Evolutionary conservation across 2,888 invertebrate species (phyloP), one percentile per base, ranked within the genome.

Genomic region (Therioaphis trifolii): DNA sequence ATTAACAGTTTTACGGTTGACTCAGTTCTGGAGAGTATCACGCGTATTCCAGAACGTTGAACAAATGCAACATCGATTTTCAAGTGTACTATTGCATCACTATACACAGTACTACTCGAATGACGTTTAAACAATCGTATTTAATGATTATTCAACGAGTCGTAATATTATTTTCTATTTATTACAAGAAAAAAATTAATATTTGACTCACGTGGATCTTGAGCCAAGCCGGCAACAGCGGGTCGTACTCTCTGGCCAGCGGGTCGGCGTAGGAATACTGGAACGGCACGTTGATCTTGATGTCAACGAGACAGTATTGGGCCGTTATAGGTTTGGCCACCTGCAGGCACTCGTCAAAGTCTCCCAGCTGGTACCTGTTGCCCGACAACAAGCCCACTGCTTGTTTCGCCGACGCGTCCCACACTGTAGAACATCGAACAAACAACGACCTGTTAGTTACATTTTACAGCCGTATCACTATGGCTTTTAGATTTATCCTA

Each of bases 351-450:
- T 94, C 93, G 87, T 94, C 94, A 87, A 92, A 94, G 88, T 94
- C 93, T 0, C 94, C 94, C 85, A 94, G 89, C 85, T 94, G 93
- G 88, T 92, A 93, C 0, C 91, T 90, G 15, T 92, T 91, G 3
- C 93, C 93, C 86, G 91, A 91, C 24, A 93, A 90, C 18, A 94
- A 89, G 18, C 94, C 94, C 86, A 91, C 91, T 0, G 93, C 92
- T 55, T 92, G 92, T 88, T 94, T 94, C 0, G 92, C 92, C 49
- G 93, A 92, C 4, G 94, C 91, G 87, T 94, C 94, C 88, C 93
- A 93, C 91, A 94, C 94, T n/a, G n/a, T 94, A 74, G 12, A 82
- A 80, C 29, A 72, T 18, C 5, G 9, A 63, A 14, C n/a, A n/a
- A n/a, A n/a, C n/a, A 77, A 55, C 1, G 21, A 14, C 46, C 11